These are phyloP conservation scores for Carollia perspicillata DNA, from an alignment of 2,113 vertebrate species.

Conservation along the genomic window DNA sequence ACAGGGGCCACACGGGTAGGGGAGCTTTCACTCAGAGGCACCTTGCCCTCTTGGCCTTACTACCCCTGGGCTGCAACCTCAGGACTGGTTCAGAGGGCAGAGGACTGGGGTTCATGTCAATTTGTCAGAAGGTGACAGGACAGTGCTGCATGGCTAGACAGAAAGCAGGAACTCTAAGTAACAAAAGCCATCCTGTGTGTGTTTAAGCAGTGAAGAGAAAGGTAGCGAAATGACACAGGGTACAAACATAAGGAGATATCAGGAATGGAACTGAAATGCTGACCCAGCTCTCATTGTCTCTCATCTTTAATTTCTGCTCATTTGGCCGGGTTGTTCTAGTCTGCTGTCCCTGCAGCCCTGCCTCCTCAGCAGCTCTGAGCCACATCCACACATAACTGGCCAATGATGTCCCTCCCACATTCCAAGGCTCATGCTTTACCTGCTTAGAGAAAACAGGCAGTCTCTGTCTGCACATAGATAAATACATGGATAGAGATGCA, in stretches of 20 bases:
- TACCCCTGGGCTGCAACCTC: not conserved
- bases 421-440: not conserved
- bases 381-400: not conserved
- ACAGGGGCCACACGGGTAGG: fast-evolving
- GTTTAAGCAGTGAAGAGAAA: not conserved
- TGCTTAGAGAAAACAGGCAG: not conserved
- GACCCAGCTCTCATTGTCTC: not conserved
- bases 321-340: not conserved
- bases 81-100: not conserved
- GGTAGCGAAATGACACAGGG: not conserved
- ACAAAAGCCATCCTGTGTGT: not conserved
- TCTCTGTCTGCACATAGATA: not conserved
- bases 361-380: not conserved
- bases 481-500: not conserved
- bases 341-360: not conserved
- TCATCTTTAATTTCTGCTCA: not conserved
- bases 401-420: not conserved
- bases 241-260: not conserved
- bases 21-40: not conserved
- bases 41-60: too few species aligned
- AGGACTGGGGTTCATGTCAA: not conserved
- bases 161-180: not conserved
- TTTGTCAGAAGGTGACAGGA: not conserved
- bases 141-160: not conserved
- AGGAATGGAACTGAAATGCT: not conserved